Conservation (phyloP, 2,113 vertebrate genomes). For the Toxotes jaculatrix region DNA sequence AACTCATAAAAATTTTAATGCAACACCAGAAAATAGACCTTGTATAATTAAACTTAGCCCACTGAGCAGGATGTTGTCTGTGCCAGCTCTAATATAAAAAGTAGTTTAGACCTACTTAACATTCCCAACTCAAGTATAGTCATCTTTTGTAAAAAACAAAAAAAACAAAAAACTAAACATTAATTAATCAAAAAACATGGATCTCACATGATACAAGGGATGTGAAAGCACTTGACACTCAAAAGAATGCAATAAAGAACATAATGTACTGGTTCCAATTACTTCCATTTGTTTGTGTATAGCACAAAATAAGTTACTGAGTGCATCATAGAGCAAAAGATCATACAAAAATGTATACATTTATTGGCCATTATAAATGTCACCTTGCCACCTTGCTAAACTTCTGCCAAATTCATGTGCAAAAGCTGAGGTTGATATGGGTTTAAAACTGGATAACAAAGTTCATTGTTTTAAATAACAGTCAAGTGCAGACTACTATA, state of each 20-base stretch:
- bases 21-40: not conserved
- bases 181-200: too few relatives aligned
- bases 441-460: constrained; percentile 1
- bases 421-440: not conserved
- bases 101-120: too few relatives aligned
- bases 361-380: too few relatives aligned
- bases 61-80: not conserved
- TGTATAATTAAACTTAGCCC: not conserved
- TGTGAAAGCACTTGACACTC: not conserved
- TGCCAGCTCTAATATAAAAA: too few relatives aligned
- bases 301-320: not conserved
- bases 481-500: not conserved
- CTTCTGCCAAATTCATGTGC: too few relatives aligned
- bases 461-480: not conserved
- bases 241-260: not conserved
- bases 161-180: too few relatives aligned
- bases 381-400: too few relatives aligned
- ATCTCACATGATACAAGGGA: not conserved
- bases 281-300: not conserved
- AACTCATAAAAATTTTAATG: not conserved
- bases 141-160: too few relatives aligned
- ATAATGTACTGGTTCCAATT: not conserved
- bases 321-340: not conserved
- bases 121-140: too few relatives aligned
- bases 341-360: too few relatives aligned